Percentiles rank a stretch among this genome's conserved stretches.
Evolutionary conservation across 2,888 invertebrate species (phyloP).

Genomic region (Drosophila rellima): DNA sequence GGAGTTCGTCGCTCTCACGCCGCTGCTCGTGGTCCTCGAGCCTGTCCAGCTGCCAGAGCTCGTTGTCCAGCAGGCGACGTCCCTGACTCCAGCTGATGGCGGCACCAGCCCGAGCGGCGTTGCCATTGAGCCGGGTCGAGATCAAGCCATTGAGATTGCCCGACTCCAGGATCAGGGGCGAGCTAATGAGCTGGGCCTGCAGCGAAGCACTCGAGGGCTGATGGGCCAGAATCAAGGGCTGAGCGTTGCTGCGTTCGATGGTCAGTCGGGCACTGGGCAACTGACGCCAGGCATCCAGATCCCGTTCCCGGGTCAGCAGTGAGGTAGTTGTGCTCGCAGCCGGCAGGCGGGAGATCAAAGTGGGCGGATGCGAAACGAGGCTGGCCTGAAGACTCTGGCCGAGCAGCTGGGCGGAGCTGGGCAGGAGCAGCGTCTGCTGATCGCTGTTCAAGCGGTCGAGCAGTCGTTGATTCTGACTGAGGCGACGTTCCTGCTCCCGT

Average conservation of each 20-base stretch:
- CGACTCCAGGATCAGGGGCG: constrained; percentile 78
- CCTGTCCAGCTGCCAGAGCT: constrained; percentile 70
- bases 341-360: constrained; percentile 74
- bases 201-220: constrained; percentile 83
- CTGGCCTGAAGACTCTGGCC: constrained; percentile 84
- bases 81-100: constrained; percentile 65
- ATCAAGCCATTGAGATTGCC: constrained; percentile 65
- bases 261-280: constrained; percentile 65
- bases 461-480: constrained; percentile 75
- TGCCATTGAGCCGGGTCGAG: constrained; percentile 62
- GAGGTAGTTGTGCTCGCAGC: constrained; percentile 62
- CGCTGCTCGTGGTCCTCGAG: constrained; percentile 53
- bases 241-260: constrained; percentile 74
- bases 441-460: constrained; percentile 77
- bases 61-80: constrained; percentile 59
- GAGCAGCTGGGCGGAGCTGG: constrained; percentile 39
- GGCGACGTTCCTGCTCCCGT: constrained; percentile 51
- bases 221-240: constrained; percentile 80
- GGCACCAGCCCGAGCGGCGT: constrained; percentile 57
- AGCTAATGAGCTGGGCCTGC: constrained; percentile 83
- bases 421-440: constrained; percentile 71
- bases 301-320: constrained; percentile 69
- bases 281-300: constrained; percentile 73
- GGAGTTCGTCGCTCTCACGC: constrained; percentile 50
- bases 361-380: constrained; percentile 83